phyloP scores from a whole-genome alignment of 2,888 invertebrate species.

The Megamerina dolium region DNA sequence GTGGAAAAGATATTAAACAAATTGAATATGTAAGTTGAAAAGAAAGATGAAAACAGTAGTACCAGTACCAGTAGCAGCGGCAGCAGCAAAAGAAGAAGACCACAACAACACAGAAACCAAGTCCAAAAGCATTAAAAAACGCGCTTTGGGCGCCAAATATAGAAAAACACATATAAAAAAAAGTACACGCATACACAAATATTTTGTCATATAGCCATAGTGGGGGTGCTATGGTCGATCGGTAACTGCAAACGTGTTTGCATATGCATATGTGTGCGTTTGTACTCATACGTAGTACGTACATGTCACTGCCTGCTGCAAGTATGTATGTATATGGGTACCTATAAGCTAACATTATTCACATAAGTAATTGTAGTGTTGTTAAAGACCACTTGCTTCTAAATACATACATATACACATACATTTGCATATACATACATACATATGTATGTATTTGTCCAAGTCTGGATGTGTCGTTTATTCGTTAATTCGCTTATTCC shows the following conservation, averaged over 20 bases:
- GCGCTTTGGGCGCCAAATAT: conserved; percentile 7
- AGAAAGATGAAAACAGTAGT: too few relatives aligned
- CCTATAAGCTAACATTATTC: conserved; percentile 4
- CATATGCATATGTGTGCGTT: not conserved
- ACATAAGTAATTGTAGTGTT: too few relatives aligned
- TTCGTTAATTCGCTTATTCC: not conserved
- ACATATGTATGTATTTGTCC: too few relatives aligned
- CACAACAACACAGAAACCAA: too few relatives aligned
- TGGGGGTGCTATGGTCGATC: not conserved
- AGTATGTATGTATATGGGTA: not conserved
- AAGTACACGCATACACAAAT: not conserved
- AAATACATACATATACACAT: not conserved
- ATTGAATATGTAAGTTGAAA: conserved; percentile 2
- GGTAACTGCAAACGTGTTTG: not conserved
- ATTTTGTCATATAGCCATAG: not conserved
- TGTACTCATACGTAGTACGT: too few relatives aligned
- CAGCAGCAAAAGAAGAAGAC: too few relatives aligned
- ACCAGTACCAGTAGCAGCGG: too few relatives aligned
- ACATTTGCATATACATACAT: too few relatives aligned
- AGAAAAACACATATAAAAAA: too few relatives aligned
- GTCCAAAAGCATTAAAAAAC: conserved; percentile 18
- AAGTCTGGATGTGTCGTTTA: not conserved
- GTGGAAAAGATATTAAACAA: not conserved
- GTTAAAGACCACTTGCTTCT: too few relatives aligned
- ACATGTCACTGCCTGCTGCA: not conserved